Evolutionary conservation across 2,797 vertebrate genomes (phyloP).

Genomic region (Acestrorhynchus altus): DNA sequence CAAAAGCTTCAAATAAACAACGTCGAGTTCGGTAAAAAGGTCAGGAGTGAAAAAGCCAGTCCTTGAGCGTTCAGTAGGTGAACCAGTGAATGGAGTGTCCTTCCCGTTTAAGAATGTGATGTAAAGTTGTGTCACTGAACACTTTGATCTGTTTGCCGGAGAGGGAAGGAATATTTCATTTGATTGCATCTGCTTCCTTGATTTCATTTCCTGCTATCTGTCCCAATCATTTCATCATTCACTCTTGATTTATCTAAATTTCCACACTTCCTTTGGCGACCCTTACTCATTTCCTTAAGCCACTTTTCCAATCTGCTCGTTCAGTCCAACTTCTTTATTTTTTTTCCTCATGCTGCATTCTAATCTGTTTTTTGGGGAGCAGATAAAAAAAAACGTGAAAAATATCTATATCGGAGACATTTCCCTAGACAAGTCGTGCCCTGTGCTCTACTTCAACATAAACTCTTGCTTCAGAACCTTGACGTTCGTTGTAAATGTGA

Average conservation of each 20-base stretch:
- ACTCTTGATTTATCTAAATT: constrained; percentile 27
- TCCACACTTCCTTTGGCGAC: constrained; percentile 25
- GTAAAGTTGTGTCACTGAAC: constrained; percentile 11
- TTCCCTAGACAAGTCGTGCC: neutral
- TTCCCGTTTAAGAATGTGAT: constrained; percentile 32
- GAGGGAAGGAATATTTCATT: constrained; percentile 31
- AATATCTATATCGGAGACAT: neutral
- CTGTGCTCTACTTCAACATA: neutral
- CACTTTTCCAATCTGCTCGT: neutral
- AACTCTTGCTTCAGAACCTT: neutral
- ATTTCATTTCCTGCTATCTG: constrained; percentile 34
- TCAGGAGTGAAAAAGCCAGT: too few relatives aligned
- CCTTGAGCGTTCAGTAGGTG: neutral
- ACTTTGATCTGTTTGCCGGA: constrained; percentile 24
- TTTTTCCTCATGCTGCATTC: neutral
- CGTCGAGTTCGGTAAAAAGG: too few relatives aligned
- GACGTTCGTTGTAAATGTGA: neutral
- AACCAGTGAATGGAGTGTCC: constrained; percentile 7
- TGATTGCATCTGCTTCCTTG: constrained; percentile 26
- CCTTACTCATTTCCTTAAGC: constrained; percentile 1
- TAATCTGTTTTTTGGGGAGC: neutral
- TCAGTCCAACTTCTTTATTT: neutral
- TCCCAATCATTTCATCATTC: constrained; percentile 42
- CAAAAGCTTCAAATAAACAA: too few relatives aligned
- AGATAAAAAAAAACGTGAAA: neutral